A percentile compares a stretch with the other conserved stretches of the same genome.
phyloP scores from a whole-genome alignment of 2,797 vertebrate genomes.

The Pangasius krempfi region DNA sequence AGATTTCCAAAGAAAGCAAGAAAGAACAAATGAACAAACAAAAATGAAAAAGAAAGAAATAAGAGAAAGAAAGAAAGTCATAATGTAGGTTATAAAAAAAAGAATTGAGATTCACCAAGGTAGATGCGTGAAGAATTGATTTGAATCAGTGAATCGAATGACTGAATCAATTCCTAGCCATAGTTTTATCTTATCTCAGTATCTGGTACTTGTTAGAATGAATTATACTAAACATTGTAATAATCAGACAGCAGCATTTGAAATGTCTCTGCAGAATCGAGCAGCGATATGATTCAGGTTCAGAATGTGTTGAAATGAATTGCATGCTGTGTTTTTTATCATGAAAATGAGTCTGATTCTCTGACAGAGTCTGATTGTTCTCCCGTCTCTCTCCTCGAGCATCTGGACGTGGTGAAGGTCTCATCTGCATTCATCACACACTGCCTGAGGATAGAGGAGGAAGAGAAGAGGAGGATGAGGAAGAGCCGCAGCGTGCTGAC shows the following conservation, averaged over 20 bases:
- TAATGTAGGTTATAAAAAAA: not conserved
- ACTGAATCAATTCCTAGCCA: not conserved
- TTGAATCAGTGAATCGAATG: slow-evolving; percentile 5
- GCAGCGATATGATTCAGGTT: not conserved
- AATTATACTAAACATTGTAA: not conserved
- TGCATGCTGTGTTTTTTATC: not conserved
- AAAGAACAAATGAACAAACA: too few relatives aligned
- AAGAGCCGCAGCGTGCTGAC: slow-evolving; percentile 91
- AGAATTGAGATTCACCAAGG: not conserved
- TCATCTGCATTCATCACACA: slow-evolving; percentile 38
- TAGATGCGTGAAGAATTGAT: not conserved
- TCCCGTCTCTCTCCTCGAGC: not conserved
- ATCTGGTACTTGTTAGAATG: not conserved
- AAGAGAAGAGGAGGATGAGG: slow-evolving; percentile 80
- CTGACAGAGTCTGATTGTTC: not conserved
- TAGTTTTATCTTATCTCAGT: not conserved
- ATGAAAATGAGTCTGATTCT: not conserved
- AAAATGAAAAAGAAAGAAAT: not conserved
- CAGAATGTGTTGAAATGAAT: not conserved
- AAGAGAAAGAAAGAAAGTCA: not conserved
- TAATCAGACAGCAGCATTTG: not conserved
- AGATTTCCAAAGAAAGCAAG: not conserved
- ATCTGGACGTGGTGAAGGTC: not conserved
- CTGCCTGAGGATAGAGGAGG: slow-evolving; percentile 32
- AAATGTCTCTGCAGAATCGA: not conserved